phyloP scores from a whole-genome alignment of 2,888 invertebrate genomes.

The Antitype chi region DNA sequence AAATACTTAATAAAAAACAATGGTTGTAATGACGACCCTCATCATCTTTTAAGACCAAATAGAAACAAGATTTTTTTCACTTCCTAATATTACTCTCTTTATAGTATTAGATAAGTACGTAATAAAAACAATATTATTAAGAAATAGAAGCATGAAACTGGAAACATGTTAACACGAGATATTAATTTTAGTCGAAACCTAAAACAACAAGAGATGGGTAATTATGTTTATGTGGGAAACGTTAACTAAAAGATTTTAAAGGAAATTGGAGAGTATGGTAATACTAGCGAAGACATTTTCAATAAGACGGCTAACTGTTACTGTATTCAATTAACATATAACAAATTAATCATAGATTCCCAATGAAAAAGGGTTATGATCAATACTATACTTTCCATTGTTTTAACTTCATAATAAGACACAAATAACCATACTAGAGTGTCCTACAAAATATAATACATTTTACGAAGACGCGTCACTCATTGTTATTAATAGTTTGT shows the following conservation, averaged over 20 bases:
- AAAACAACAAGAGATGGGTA: neutral
- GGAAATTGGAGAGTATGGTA: neutral
- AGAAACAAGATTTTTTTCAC: constrained; percentile 55
- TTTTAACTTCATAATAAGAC: neutral
- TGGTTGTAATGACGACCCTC: constrained; percentile 64
- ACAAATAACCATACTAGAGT: neutral
- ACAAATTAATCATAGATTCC: constrained; percentile 5
- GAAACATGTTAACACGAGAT: neutral
- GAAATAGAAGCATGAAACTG: neutral
- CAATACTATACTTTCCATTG: neutral
- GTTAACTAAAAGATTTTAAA: neutral
- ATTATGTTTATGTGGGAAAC: neutral
- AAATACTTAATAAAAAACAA: constrained; percentile 72
- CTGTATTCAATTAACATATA: neutral
- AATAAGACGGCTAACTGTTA: neutral
- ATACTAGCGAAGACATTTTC: neutral
- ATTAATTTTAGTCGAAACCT: neutral
- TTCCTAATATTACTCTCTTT: constrained; percentile 35
- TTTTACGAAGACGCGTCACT: neutral
- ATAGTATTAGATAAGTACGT: constrained; percentile 29
- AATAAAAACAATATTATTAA: constrained; percentile 16
- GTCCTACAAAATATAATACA: neutral
- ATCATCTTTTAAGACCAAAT: constrained; percentile 63
- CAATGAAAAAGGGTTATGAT: neutral
- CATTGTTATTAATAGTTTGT: neutral